Evolutionary conservation across 2,113 vertebrate species (phyloP), one percentile per base, ranked within the genome.

Genomic region (Limnothrissa miodon): DNA sequence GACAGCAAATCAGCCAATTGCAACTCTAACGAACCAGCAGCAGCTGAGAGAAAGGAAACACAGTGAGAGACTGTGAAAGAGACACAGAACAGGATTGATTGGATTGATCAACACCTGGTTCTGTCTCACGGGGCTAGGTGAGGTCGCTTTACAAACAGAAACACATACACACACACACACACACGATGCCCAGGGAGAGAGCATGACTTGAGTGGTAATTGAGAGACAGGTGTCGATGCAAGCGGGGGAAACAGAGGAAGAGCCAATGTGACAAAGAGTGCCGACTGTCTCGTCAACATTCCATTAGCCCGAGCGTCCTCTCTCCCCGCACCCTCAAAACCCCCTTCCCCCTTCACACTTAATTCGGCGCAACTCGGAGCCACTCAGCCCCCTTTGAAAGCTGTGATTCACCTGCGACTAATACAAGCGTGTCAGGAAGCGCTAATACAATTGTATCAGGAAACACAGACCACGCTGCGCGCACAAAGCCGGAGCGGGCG

Each of bases 401-500:
- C 66, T 5, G 66, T 74, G 66, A 74, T 11, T 74, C 66, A 74
- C 66, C 66, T 74, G 66, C 66, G 29, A 36, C 66, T 74, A 17
- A 74, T 17, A 74, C 25, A 33, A 17, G 10, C 15, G 66, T 74
- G 66, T 74, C 66, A 19, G 66, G 29, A 19, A 33, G 29, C 66
- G 25, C 66, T 74, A 15, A 74, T 15, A 74, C 66, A 74, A 74
- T 74, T 36, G 66, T 74, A 74, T 74, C 66, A 74, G 66, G 66
- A 74, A 74, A 39, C 33, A 15, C 66, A 74, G 66, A 17, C 66
- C n/a, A 1, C 5, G 59, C 59, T 0, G 59, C 0, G 59, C 59
- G 10, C 59, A 33, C 59, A 70, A 15, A 19, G 33, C 29, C 10
- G 66, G 25, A 33, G 66, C 66, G 33, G 13, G 2, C 33, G 29